Evolutionary conservation across 2,888 invertebrate species (phyloP), one percentile per base, ranked within the genome.

Genomic region (Tetragonula carbonaria): DNA sequence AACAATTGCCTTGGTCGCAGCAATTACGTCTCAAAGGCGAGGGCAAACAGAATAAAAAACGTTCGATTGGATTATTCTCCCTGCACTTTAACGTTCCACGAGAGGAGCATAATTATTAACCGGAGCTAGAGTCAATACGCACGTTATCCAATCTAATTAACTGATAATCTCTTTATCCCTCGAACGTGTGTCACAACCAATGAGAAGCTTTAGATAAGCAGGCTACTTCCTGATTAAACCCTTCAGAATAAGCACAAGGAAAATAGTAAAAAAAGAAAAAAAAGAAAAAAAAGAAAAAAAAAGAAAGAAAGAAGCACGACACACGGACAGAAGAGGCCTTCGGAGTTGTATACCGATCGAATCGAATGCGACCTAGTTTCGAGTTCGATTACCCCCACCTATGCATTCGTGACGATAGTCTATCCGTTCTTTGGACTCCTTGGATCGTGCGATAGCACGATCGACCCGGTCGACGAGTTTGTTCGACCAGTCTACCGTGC

Each of bases 331-430:
- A 53, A 75, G 59, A 53, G 59, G 45, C 53, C 57, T 33, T 23
- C 45, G 45, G 53, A 59, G 18, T 28, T 65, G 71, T 62, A 53
- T 59, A 53, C 51, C 76, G 78, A 80, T 74, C 78, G 74, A 78
- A 73, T 67, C 84, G 83, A 83, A 79, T 75, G 82, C 87, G 90
- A 91, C 91, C 91, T 68, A 91, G 89, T 91, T 91, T 83, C 80
- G 74, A 88, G 90, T 90, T 90, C 90, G 88, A 88, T 89, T 87
- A 89, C 80, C 86, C 86, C 85, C 79, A 76, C 79, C 75, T 62
- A 70, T 50, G 45, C 66, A 74, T 66, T 65, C 77, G 59, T 23
- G 59, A 74, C 74, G 80, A 72, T 62, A 74, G 78, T 78, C 86
- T 83, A 80, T 80, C 84, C 78, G 74, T 80, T 87, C 77, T 68